Base-by-base conservation (phyloP, 2,888 invertebrate species). In the Malacosoma neustria region DNA sequence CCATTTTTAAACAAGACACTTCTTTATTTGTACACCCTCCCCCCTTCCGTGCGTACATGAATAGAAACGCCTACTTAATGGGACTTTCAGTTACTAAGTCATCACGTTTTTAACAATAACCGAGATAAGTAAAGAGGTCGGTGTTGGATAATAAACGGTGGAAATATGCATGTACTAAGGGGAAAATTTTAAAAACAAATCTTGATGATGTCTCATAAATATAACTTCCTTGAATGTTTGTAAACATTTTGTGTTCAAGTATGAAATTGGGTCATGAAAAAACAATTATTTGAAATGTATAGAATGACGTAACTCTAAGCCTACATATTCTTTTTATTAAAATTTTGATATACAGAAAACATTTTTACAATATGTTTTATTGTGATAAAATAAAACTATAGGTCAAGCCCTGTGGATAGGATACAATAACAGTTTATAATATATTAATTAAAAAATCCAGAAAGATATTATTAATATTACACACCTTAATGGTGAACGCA, bases 71-170 rank as follows among this genome's bases (percentile, higher is more conserved):
- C 66, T 75, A 76, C 82, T 84, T 85, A 85, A 85, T 82, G 79
- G 81, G 72, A 76, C 75, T 82, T 77, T 74, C 82, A 85, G 82
- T 85, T 84, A 70, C 79, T 85, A 85, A 85, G 84, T 85, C 85
- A 85, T 80, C 80, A 79, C 72, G 72, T 69, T 80, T 81, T 81
- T 82, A 73, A 81, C 76, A 81, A 85, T 81, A 69, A 57, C 57
- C 50, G 59, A 55, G 68, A 80, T 80, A 80, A 81, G 81, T 80
- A 72, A 76, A 68, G 62, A 74, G 74, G 74, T 74, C 71, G 72
- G 49, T 56, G 54, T 51, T 51, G 80, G 82, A 84, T 85, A 84
- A 84, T 82, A 85, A 84, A 85, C 79, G 65, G 59, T 59, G 68
- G 61, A 74, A 80, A 80, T 75, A 70, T 74, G 64, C 63, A 70